These are phyloP conservation scores for Elephas maximus DNA, from an alignment of 2,113 vertebrate genomes.

Conservation along the genomic window DNA sequence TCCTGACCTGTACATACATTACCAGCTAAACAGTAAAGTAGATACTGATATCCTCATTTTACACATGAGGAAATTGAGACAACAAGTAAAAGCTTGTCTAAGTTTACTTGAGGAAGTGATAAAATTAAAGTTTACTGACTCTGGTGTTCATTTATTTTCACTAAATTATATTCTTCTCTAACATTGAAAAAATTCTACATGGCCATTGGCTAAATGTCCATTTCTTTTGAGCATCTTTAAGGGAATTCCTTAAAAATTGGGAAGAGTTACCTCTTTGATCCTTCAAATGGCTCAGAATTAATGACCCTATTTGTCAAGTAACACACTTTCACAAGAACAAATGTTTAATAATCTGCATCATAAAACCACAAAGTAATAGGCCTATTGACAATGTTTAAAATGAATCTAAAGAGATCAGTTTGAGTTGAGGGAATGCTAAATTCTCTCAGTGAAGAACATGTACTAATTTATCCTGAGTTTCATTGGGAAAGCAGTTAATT, in stretches of 20 bases:
- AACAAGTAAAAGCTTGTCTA: neutral
- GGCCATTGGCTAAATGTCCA: neutral
- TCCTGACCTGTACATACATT: neutral
- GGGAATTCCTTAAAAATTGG: neutral
- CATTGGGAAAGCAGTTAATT: conserved; percentile 6
- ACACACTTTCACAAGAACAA: neutral
- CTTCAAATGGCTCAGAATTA: neutral
- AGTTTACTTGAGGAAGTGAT: conserved; percentile 19
- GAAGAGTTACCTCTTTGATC: neutral
- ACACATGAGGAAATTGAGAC: neutral
- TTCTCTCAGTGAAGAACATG: neutral
- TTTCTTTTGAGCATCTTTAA: conserved; percentile 12
- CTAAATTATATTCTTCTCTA: neutral
- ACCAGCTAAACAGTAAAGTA: neutral
- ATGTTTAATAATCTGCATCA: neutral
- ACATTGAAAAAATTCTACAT: neutral
- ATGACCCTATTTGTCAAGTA: conserved; percentile 6
- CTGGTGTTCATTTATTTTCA: neutral
- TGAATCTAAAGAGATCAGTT: conserved; percentile 39
- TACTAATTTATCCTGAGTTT: neutral
- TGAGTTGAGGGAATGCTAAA: neutral
- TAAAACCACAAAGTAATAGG: neutral
- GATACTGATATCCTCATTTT: neutral
- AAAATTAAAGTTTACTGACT: neutral
- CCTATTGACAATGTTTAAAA: conserved; percentile 3